A percentile compares a stretch with the other conserved stretches of the same genome.
These are phyloP conservation scores for Nibea coibor DNA, from an alignment of 2,113 vertebrate genomes.

Conservation along the genomic window DNA sequence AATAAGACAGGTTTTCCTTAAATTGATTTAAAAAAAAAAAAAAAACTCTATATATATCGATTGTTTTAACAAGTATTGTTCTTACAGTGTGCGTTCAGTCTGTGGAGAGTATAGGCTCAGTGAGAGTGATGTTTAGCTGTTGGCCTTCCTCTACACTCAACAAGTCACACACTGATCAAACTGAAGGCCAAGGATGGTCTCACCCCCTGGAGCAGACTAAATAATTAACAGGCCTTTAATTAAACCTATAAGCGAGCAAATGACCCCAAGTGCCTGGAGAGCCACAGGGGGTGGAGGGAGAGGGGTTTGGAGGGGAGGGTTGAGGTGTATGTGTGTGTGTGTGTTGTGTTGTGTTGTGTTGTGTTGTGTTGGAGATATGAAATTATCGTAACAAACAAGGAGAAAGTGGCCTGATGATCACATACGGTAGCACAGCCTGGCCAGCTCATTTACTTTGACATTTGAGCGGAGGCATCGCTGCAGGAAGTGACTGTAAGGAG, in stretches of 20 bases:
- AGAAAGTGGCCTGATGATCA: conserved; percentile 64
- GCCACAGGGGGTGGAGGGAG: conserved; percentile 28
- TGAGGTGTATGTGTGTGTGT: background rate
- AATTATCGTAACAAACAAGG: conserved; percentile 54
- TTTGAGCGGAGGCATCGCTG: conserved; percentile 68
- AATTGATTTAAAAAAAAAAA: background rate
- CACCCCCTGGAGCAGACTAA: conserved; percentile 67
- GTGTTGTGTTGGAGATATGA: conserved; percentile 19
- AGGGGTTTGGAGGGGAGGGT: background rate
- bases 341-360: background rate
- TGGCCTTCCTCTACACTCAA: conserved; percentile 35
- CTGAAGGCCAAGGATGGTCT: conserved; percentile 60
- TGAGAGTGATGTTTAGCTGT: conserved; percentile 40
- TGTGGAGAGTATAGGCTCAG: conserved; percentile 3
- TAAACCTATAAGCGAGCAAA: conserved; percentile 79
- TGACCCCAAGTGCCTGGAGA: conserved; percentile 70
- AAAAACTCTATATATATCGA: too few relatives aligned
- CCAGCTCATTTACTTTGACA: conserved; percentile 80
- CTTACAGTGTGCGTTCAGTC: background rate
- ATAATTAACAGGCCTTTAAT: conserved; percentile 85
- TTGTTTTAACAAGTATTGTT: background rate
- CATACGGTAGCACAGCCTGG: conserved; percentile 48
- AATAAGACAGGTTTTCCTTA: background rate
- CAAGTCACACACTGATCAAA: conserved; percentile 69
- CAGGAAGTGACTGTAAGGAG: conserved; percentile 57